A percentile compares a stretch with the other conserved stretches of the same genome.
Evolutionary conservation across 2,888 invertebrate species (phyloP).

Genomic region (Platycnemis pennipes): DNA sequence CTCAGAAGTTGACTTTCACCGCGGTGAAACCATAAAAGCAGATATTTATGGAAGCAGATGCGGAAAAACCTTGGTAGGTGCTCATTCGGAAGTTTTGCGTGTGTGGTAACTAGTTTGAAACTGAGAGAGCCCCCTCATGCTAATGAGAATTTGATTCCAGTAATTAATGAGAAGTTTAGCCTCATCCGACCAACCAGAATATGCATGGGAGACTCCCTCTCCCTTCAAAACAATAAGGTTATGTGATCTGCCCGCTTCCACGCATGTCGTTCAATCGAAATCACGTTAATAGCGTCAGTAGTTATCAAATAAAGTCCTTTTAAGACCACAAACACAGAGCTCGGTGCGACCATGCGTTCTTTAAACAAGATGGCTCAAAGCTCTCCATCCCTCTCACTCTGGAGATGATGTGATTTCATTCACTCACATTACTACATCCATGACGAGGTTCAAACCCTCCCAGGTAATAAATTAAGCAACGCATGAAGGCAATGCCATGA

Average conservation of each 20-base stretch:
- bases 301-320: constrained; percentile 13
- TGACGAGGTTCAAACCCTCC: neutral
- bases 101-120: no score
- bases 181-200: neutral
- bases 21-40: neutral
- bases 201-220: neutral
- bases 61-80: no score
- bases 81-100: no score
- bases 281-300: neutral
- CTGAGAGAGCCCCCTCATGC: neutral
- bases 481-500: neutral
- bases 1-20: neutral
- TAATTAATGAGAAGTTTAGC: constrained; percentile 15
- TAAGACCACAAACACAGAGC: neutral
- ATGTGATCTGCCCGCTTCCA: no score
- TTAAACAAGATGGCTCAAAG: neutral
- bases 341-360: neutral
- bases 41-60: no score
- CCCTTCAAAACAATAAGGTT: neutral
- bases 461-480: neutral
- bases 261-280: neutral
- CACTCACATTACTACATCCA: neutral
- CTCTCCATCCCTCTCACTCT: neutral
- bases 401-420: neutral
- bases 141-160: constrained; percentile 61